These are phyloP conservation scores for Lasioglossum albipes DNA, from an alignment of 1,140 invertebrate species.

Conservation along the genomic window DNA sequence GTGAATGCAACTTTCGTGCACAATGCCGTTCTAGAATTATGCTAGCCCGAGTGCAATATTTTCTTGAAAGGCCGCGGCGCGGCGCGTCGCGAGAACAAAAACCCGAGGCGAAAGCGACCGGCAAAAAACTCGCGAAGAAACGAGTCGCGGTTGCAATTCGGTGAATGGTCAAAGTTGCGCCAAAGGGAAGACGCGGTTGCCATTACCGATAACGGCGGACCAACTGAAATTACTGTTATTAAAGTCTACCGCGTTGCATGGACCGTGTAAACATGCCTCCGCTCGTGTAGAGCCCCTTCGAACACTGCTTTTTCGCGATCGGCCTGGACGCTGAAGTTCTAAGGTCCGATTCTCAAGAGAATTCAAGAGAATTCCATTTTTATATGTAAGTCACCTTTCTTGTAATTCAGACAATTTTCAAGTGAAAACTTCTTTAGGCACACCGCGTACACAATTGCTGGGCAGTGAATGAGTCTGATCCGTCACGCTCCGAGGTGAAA, in stretches of 20 bases:
- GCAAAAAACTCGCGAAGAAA: constrained; percentile 3
- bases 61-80: constrained; percentile 18
- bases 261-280: constrained; percentile 26
- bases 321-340: too few species aligned
- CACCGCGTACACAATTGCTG: too few species aligned
- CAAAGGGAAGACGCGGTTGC: not conserved
- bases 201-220: constrained; percentile 23
- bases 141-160: not conserved
- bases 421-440: too few species aligned
- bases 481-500: too few species aligned
- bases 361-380: too few species aligned
- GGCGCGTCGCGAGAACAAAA: not conserved
- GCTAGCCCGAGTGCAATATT: constrained; percentile 35
- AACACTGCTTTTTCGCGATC: not conserved
- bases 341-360: too few species aligned
- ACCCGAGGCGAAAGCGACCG: not conserved
- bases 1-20: constrained; percentile 39
- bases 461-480: too few species aligned
- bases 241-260: constrained; percentile 7
- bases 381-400: too few species aligned
- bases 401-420: too few species aligned
- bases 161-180: not conserved
- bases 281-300: not conserved
- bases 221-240: constrained; percentile 23
- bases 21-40: constrained; percentile 29